Base-by-base conservation (phyloP, 2,797 vertebrate genomes). In the Pagetopsis macropterus region DNA sequence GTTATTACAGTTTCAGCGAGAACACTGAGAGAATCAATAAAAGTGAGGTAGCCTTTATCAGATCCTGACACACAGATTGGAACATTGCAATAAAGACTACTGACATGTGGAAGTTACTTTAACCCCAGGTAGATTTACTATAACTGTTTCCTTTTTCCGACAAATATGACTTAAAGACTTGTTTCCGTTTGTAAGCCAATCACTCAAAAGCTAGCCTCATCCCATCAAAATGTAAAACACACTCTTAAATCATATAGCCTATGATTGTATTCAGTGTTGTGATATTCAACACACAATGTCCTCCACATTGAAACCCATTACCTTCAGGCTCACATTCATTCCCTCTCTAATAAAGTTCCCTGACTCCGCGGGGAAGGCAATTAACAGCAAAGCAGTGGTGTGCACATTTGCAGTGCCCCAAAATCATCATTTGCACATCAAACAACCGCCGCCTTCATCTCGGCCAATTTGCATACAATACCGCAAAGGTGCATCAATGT, bases 391-490 rank as follows among this genome's bases (percentile, higher is more conserved):
- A 75, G 82, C 76, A 85, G 73, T 82, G 84, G 86, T 86, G 84
- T 80, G 78, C 79, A 89, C 75, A 92, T 87, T 84, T 78, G 58
- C 75, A 72, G 77, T 92, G 87, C 82, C 87, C 85, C 83, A 86
- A 93, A 93, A 90, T 91, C 90, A 79, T 84, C 52, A 92, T 93
- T 93, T 90, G 88, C 89, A 94, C 90, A 92, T 93, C 91, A 94
- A 92, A 94, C 81, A 73, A 57, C 66, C 66, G 79, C 57, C 17
- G 57, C 76, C 84, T 88, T 90, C 76, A 90, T 88, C 84, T 56
- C 4, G 0, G 48, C 19, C 49, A 79, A 92, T 93, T 93, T 93
- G 83, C 92, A 93, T 94, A 92, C 76, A 88, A 90, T 88, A 92
- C 86, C 75, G 87, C 75, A 81, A 92, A 92, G 87, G 88, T 87